phyloP scores from a whole-genome alignment of 2,888 invertebrate genomes.

The Perizoma affinitatum region DNA sequence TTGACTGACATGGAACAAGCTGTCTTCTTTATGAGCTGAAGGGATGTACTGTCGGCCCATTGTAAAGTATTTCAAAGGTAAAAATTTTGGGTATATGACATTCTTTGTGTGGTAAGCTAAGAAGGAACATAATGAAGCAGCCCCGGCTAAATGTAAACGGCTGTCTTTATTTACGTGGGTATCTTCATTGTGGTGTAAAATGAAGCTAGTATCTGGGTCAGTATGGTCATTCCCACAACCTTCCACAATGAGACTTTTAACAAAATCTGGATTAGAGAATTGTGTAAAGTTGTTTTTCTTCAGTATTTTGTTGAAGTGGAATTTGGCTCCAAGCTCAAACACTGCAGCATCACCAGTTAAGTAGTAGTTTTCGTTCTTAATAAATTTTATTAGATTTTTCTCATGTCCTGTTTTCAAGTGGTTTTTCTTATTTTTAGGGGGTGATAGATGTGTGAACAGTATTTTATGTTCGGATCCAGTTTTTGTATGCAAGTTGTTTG shows the following conservation, averaged over 20 bases:
- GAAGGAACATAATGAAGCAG: constrained; percentile 88
- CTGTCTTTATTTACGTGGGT: constrained; percentile 80
- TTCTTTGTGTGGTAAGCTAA: constrained; percentile 89
- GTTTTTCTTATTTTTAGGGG: constrained; percentile 62
- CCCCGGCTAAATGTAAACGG: constrained; percentile 89
- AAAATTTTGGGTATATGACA: constrained; percentile 81
- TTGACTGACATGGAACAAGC: constrained; percentile 88
- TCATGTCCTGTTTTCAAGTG: constrained; percentile 84
- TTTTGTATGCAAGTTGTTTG: constrained; percentile 86
- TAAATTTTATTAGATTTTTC: constrained; percentile 83
- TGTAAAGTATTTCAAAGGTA: constrained; percentile 89
- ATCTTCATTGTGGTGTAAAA: constrained; percentile 84
- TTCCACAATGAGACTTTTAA: constrained; percentile 89
- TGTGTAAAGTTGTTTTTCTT: constrained; percentile 82
- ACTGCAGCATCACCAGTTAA: constrained; percentile 87
- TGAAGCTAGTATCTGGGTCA: constrained; percentile 82
- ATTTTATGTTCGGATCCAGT: constrained; percentile 72
- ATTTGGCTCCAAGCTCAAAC: constrained; percentile 87
- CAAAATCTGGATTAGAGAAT: constrained; percentile 91
- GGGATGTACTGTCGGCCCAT: constrained; percentile 89
- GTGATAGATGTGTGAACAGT: constrained; percentile 54
- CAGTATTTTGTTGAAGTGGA: constrained; percentile 74
- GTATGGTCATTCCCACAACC: constrained; percentile 86
- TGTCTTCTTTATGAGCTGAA: constrained; percentile 62
- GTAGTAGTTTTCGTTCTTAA: constrained; percentile 85